A percentile compares a stretch with the other conserved stretches of the same genome.
Conservation (phyloP, 2,888 invertebrate species). For the Pseudoips prasinana region DNA sequence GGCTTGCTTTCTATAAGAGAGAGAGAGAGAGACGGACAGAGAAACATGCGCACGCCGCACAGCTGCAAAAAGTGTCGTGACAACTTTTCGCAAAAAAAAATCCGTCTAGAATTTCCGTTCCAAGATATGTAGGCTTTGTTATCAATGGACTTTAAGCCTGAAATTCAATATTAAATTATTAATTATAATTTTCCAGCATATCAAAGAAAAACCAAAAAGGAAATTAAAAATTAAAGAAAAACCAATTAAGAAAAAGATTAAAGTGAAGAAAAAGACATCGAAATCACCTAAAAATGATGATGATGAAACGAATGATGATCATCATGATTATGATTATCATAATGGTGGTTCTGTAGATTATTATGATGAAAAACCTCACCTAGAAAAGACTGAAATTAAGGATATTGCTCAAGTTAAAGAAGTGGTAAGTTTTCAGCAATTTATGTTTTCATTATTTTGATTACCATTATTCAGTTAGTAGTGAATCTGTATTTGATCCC, state of each 20-base stretch:
- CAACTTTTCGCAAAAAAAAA: no score
- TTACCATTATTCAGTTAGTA: no score
- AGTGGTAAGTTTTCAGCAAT: constrained; percentile 9
- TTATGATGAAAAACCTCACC: neutral
- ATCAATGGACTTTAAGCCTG: no score
- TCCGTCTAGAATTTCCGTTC: no score
- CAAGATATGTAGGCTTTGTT: no score
- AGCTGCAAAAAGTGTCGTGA: no score
- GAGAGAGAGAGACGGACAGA: no score
- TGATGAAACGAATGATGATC: neutral
- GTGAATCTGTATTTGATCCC: no score
- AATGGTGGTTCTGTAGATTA: neutral
- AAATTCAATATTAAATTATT: no score
- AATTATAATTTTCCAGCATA: constrained; percentile 17
- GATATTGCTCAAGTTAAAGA: neutral
- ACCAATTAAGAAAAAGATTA: constrained; percentile 20
- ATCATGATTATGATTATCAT: neutral
- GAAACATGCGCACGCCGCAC: no score
- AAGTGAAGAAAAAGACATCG: constrained; percentile 4
- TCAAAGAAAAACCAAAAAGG: constrained; percentile 31
- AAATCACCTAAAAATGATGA: neutral
- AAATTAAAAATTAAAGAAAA: constrained; percentile 27
- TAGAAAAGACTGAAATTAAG: neutral
- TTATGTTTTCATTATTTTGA: no score
- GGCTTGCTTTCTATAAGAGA: no score